Percentiles rank a stretch among this genome's conserved stretches.
Evolutionary conservation across 2,113 vertebrate genomes (phyloP).

Genomic region (Pitta sordida): DNA sequence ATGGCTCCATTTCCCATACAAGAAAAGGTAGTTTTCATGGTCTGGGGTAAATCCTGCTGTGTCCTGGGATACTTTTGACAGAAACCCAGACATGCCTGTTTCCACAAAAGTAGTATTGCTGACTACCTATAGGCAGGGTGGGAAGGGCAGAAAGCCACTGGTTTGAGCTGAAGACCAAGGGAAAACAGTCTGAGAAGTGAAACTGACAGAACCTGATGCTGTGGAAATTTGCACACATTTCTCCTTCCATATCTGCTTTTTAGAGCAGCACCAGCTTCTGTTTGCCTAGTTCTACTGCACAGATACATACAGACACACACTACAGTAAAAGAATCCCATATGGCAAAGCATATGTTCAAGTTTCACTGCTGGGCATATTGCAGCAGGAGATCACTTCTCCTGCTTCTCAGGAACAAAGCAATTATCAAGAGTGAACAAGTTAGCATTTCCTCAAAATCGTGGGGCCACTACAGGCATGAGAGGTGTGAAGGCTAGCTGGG

Average conservation of each 20-base stretch:
- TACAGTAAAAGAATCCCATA: not conserved
- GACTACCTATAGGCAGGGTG: not conserved
- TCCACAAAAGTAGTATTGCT: not conserved
- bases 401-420: not conserved
- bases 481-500: not conserved
- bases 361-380: not conserved
- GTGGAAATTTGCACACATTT: not conserved
- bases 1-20: not conserved
- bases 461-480: not conserved
- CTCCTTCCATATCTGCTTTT: not conserved
- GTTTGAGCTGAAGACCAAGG: not conserved
- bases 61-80: not conserved
- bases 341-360: not conserved
- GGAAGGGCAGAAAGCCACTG: not conserved
- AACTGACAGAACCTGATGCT: not conserved
- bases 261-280: not conserved
- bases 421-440: not conserved
- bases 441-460: not conserved
- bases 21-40: not conserved
- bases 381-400: not conserved
- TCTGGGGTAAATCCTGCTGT: not conserved
- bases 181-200: not conserved
- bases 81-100: not conserved
- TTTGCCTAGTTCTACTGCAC: not conserved
- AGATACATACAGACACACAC: not conserved